Percentiles rank a stretch among this genome's conserved stretches.
Conservation (phyloP, 1,140 invertebrate genomes). For the Nasonia giraulti region DNA sequence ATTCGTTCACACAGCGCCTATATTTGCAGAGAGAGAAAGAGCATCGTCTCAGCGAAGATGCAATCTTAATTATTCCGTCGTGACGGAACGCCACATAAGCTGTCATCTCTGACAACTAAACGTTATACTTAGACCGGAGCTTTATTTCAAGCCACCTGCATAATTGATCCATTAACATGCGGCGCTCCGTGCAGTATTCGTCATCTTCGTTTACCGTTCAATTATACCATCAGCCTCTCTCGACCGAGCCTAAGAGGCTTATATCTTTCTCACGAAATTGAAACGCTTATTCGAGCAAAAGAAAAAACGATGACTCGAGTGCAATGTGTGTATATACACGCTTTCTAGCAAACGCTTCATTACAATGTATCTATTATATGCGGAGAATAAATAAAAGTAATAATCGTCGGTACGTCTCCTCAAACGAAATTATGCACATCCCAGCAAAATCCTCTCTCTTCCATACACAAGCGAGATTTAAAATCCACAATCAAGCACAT, state of each 20-base stretch:
- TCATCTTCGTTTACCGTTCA: background rate
- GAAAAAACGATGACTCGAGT: too few species aligned
- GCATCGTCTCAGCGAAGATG: background rate
- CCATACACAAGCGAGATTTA: background rate
- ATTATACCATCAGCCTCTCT: background rate
- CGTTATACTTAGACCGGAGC: background rate
- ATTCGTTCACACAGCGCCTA: background rate
- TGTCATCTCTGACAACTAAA: constrained; percentile 3
- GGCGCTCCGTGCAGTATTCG: background rate
- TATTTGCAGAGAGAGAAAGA: background rate
- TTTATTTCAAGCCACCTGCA: constrained; percentile 19
- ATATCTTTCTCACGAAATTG: background rate
- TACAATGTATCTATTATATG: too few species aligned
- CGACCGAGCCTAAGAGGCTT: background rate
- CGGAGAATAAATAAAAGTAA: too few species aligned
- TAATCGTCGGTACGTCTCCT: too few species aligned
- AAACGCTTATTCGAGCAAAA: too few species aligned
- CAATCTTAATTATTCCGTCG: constrained; percentile 38
- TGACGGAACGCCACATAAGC: constrained; percentile 20
- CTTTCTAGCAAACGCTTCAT: too few species aligned
- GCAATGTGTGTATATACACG: too few species aligned
- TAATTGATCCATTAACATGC: constrained; percentile 34
- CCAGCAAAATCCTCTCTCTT: too few species aligned
- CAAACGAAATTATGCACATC: too few species aligned
- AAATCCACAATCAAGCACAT: background rate